These are phyloP conservation scores for Rutpela maculata DNA, from an alignment of 2,888 invertebrate species.

Conservation along the genomic window DNA sequence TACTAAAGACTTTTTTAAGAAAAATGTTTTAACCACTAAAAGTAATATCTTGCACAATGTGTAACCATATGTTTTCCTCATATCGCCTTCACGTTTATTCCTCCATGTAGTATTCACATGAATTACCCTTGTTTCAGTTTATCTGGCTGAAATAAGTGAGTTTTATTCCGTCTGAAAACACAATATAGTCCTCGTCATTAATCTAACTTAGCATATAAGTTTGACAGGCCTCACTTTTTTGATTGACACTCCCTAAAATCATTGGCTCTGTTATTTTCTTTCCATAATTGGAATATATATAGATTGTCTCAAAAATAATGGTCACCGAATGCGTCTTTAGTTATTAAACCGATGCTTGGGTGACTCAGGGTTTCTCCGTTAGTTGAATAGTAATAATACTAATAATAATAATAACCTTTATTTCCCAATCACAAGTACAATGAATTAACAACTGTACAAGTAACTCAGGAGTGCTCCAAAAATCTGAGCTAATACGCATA, in stretches of 20 bases:
- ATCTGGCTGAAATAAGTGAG: constrained; percentile 22
- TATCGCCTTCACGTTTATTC: no score
- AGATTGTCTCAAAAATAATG: not conserved
- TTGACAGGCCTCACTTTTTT: constrained; percentile 47
- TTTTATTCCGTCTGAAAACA: constrained; percentile 29
- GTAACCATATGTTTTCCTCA: no score
- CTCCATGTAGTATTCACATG: not conserved
- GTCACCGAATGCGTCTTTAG: not conserved
- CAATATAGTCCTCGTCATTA: constrained; percentile 46
- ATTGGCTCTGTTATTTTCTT: constrained; percentile 43
- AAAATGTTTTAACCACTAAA: no score
- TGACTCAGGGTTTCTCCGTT: no score
- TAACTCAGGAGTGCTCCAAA: no score
- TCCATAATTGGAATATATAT: constrained; percentile 27
- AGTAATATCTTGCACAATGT: no score
- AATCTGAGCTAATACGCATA: no score
- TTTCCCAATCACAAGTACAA: no score
- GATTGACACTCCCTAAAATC: constrained; percentile 49
- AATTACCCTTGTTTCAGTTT: not conserved
- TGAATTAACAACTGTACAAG: no score
- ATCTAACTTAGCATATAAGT: constrained; percentile 50
- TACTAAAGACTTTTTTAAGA: no score
- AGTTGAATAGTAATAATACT: no score
- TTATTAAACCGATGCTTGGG: not conserved
- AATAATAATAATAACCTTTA: no score